A percentile compares a stretch with the other conserved stretches of the same genome.
These are phyloP conservation scores for Calliphora vicina DNA, from an alignment of 1,140 invertebrate genomes.

Conservation along the genomic window DNA sequence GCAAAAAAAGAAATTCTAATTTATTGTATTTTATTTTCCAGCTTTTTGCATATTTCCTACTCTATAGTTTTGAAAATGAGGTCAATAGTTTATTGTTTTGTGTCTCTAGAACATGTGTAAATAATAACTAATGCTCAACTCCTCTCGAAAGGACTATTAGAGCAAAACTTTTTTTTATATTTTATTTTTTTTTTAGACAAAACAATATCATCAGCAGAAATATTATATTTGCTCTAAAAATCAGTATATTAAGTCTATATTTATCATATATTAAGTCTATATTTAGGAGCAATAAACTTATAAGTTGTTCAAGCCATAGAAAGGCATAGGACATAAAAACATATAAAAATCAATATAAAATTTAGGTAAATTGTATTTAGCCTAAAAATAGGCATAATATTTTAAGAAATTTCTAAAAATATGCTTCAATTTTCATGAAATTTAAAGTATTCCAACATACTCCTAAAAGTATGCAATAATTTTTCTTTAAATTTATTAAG, in stretches of 20 bases:
- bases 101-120: conserved; percentile 19
- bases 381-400: too few species aligned
- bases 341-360: too few species aligned
- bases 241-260: too few species aligned
- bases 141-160: neutral
- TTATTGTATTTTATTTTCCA: neutral
- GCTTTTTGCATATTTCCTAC: neutral
- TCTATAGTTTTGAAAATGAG: neutral
- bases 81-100: conserved; percentile 24
- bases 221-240: too few species aligned
- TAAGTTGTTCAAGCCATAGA: neutral
- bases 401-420: too few species aligned
- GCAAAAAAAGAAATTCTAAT: neutral
- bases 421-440: too few species aligned
- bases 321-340: too few species aligned
- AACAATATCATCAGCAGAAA: neutral
- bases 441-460: too few species aligned
- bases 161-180: neutral
- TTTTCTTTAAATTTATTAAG: too few species aligned
- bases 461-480: too few species aligned
- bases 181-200: neutral
- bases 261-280: neutral
- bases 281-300: conserved; percentile 31
- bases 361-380: too few species aligned
- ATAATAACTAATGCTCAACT: neutral